Evolutionary conservation across 2,888 invertebrate genomes (phyloP), one percentile per base, ranked within the genome.

Genomic region (Hyalella azteca): DNA sequence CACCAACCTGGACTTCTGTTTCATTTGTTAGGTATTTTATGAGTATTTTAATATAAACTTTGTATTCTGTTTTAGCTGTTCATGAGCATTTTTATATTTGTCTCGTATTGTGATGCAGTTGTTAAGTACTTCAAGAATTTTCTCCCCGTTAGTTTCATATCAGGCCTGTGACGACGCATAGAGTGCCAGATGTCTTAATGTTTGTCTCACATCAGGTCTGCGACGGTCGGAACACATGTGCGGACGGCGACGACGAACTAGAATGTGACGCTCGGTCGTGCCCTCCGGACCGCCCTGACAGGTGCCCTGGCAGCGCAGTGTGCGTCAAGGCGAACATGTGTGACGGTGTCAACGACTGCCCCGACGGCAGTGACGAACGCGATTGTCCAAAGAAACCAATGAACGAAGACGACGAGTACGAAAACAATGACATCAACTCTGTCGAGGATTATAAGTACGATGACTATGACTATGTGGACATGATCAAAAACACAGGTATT

Each of bases 161-260:
- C n/a, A n/a, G n/a, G n/a, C n/a, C n/a, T n/a, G n/a, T n/a, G n/a
- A n/a, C n/a, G n/a, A n/a, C n/a, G n/a, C n/a, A n/a, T n/a, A n/a
- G n/a, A n/a, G n/a, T n/a, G n/a, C n/a, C n/a, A n/a, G n/a, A n/a
- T n/a, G n/a, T n/a, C n/a, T n/a, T n/a, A n/a, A n/a, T n/a, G n/a
- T 45, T 9, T 45, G 22, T 59, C 9, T 1, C 32, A 1, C 13
- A 32, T 1, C 79, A 80, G 80, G 77, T 83, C 7, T 83, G 83
- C 73, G 80, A 83, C 77, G 83, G 83, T 19, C 75, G 83, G 29
- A 86, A 86, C 0, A 92, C 93, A 86, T 93, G 92, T 86, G 84
- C 86, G 0, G 87, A 87, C 19, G 90, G 91, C 19, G 92, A 92
- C 85, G 93, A 93, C 86, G 93, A 93, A 87, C 86, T 86, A 0